Evolutionary conservation across 2,797 vertebrate genomes (phyloP).

Genomic region (Anomalospiza imberbis): DNA sequence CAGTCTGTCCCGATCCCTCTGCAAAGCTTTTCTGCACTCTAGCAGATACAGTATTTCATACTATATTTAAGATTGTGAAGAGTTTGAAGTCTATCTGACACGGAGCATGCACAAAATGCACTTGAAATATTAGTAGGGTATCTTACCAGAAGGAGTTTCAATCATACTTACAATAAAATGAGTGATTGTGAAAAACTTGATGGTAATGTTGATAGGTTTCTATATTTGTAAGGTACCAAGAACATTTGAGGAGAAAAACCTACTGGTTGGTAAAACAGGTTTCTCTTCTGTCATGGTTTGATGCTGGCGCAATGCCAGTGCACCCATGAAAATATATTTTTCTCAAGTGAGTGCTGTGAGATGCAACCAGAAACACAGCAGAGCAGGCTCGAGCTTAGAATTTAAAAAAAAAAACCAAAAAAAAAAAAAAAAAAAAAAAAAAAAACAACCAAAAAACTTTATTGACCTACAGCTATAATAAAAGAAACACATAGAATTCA

Average conservation of each 20-base stretch:
- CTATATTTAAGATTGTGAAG: background rate
- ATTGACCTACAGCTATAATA: no score
- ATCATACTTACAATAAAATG: background rate
- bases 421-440: no score
- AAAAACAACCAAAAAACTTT: no score
- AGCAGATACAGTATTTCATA: background rate
- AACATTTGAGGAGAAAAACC: background rate
- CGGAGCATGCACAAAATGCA: background rate
- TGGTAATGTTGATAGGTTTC: background rate
- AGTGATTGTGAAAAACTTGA: accelerated
- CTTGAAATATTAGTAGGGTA: background rate
- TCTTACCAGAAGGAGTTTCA: background rate
- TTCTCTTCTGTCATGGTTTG: background rate
- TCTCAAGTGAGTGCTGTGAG: no score
- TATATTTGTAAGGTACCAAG: background rate
- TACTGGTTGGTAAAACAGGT: background rate
- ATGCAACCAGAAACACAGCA: no score
- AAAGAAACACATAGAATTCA: no score
- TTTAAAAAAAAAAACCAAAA: no score
- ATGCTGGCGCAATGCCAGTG: no score
- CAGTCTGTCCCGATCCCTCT: background rate
- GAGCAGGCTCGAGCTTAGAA: no score
- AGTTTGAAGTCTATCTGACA: background rate
- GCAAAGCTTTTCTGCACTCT: background rate
- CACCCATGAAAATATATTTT: no score